Conservation (phyloP, 2,113 vertebrate genomes). For the Pelodiscus sinensis region DNA sequence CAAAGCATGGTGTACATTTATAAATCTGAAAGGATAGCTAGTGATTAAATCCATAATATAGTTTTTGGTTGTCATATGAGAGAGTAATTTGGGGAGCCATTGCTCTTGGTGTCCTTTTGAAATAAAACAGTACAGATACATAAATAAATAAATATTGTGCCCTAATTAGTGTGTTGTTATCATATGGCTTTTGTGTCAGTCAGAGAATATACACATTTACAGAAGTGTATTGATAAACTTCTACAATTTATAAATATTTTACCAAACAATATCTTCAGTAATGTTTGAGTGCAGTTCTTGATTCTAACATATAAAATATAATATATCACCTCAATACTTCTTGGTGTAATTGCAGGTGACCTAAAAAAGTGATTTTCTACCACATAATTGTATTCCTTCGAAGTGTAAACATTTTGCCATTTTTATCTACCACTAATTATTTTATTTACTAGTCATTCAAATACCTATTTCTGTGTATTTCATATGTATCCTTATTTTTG, state of each 20-base stretch:
- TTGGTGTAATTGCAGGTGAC: conserved; percentile 34
- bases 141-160: background rate
- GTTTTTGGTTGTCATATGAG: background rate
- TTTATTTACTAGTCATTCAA: conserved; percentile 1
- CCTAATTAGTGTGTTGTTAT: background rate
- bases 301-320: conserved; percentile 50
- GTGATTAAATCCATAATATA: background rate
- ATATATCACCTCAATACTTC: conserved; percentile 33
- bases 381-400: background rate
- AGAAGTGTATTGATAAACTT: background rate
- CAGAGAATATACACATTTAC: background rate
- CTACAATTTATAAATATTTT: conserved; percentile 12
- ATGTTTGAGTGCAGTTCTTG: conserved; percentile 55
- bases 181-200: conserved; percentile 15
- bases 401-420: background rate
- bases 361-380: conserved; percentile 48
- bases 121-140: background rate
- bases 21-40: background rate
- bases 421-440: background rate
- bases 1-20: background rate
- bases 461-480: background rate
- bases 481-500: background rate
- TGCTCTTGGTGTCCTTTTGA: background rate
- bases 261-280: conserved; percentile 13
- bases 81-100: background rate